These are phyloP conservation scores for Nerophis lumbriciformis DNA, from an alignment of 2,113 vertebrate species.

Conservation along the genomic window DNA sequence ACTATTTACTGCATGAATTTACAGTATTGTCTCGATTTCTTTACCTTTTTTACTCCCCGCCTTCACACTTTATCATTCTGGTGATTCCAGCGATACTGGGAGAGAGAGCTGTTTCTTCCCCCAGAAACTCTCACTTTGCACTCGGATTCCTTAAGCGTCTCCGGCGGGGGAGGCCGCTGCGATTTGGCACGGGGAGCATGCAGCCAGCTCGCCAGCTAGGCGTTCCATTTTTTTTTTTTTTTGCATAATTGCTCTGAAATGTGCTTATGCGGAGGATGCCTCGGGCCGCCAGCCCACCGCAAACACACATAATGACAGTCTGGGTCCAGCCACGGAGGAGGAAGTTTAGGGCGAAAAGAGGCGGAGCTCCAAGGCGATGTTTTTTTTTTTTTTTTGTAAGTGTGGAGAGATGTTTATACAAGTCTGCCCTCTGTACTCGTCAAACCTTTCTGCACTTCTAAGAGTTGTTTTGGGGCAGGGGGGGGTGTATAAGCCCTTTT, in stretches of 20 bases:
- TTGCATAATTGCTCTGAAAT: conserved; percentile 68
- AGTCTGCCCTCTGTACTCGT: conserved; percentile 29
- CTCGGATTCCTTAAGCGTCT: conserved; percentile 53
- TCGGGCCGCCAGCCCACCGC: conserved; percentile 50
- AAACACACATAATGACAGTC: conserved; percentile 58
- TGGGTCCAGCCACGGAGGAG: conserved; percentile 24
- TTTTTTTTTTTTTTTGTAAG: conserved; percentile 19
- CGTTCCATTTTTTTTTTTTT: conserved; percentile 55
- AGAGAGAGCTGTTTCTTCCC: conserved; percentile 30
- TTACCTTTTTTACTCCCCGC: background rate
- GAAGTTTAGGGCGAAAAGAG: background rate
- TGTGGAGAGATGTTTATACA: conserved; percentile 23
- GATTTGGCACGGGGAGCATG: conserved; percentile 51
- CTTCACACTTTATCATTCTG: background rate
- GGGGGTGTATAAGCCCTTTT: conserved; percentile 22
- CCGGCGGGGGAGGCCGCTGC: conserved; percentile 46
- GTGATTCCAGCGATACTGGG: no score
- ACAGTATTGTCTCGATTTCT: no score
- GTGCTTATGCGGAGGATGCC: conserved; percentile 56
- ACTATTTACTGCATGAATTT: no score
- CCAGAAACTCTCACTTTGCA: conserved; percentile 50
- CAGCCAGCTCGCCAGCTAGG: conserved; percentile 22
- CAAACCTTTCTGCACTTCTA: conserved; percentile 19
- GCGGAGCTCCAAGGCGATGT: conserved; percentile 2
- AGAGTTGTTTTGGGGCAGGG: conserved; percentile 9